Evolutionary conservation across 1,140 invertebrate species (phyloP).

Genomic region (Macrotrachela quadricornifera): DNA sequence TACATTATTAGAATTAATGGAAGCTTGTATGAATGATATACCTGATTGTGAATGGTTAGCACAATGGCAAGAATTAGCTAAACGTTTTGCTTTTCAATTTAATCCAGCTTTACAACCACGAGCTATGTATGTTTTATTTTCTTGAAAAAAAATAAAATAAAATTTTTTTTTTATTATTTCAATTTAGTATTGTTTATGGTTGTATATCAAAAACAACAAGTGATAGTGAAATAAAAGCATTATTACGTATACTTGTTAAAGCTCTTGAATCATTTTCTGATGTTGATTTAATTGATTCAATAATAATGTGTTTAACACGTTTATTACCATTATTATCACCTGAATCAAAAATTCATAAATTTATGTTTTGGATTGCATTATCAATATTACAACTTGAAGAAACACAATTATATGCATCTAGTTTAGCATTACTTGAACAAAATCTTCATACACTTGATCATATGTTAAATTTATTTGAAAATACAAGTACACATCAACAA

Average conservation of each 20-base stretch:
- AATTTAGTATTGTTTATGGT: constrained; percentile 58
- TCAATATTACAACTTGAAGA: constrained; percentile 84
- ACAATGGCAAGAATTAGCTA: constrained; percentile 71
- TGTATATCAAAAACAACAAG: constrained; percentile 77
- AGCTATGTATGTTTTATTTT: constrained; percentile 33
- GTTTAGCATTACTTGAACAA: constrained; percentile 76
- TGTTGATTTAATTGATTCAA: constrained; percentile 65
- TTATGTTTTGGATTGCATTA: constrained; percentile 84
- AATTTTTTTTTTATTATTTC: no score
- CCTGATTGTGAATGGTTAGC: constrained; percentile 75
- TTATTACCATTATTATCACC: constrained; percentile 50
- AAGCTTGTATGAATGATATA: constrained; percentile 72
- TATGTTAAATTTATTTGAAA: constrained; percentile 31
- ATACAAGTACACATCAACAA: background rate
- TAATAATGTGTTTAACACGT: constrained; percentile 83
- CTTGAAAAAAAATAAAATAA: no score
- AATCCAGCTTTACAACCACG: constrained; percentile 85
- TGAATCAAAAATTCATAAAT: constrained; percentile 79
- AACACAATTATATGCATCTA: constrained; percentile 71
- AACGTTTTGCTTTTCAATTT: constrained; percentile 81
- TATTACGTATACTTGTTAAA: constrained; percentile 72
- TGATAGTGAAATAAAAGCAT: constrained; percentile 72
- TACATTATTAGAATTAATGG: constrained; percentile 83
- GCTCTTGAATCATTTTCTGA: constrained; percentile 83
- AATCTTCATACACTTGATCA: constrained; percentile 63